Evolutionary conservation across 2,888 invertebrate species (phyloP), one percentile per base, ranked within the genome.

Genomic region (Drosophila austrosaltans): DNA sequence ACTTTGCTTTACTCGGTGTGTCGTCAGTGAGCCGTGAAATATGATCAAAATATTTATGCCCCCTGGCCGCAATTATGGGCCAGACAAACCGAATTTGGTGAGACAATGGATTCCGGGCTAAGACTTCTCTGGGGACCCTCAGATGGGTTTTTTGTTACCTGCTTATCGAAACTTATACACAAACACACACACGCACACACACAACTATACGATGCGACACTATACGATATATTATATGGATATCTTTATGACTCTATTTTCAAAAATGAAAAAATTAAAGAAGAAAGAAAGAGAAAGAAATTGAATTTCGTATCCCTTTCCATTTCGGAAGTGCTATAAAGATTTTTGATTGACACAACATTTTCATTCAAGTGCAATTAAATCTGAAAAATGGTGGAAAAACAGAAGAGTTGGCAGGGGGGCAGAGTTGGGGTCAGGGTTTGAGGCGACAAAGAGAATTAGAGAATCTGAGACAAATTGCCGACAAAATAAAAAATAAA

Each of bases 11-110:
- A 5, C 32, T 32, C 7, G 36, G 36, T 36, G 20, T 65, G 66
- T 69, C 70, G 72, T 71, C 75, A 78, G 60, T 82, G 77, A 78
- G 69, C 81, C 85, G 81, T 87, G 88, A 88, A 87, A 88, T 88
- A 87, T 88, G 84, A 88, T 84, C 87, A 88, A 84, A 88, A 88
- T 81, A 82, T 82, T 82, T 81, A 71, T 84, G 77, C 67, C 61
- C 63, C 61, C 59, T 72, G 70, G 77, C 76, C 83, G 70, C 78
- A 83, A 81, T 86, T 83, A 81, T 86, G 72, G 79, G 59, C 58
- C 42, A 60, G 62, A 75, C 64, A 72, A 53, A 59, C 48, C 60
- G 25, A 53, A 58, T 8, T 53, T 25, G 30, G 22, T 48, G 64
- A 61, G 72, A 61, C 64, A 62, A 64, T 64, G 75, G 63, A 42